Conservation (phyloP, 2,113 vertebrate genomes). For the Datnioides undecimradiatus region DNA sequence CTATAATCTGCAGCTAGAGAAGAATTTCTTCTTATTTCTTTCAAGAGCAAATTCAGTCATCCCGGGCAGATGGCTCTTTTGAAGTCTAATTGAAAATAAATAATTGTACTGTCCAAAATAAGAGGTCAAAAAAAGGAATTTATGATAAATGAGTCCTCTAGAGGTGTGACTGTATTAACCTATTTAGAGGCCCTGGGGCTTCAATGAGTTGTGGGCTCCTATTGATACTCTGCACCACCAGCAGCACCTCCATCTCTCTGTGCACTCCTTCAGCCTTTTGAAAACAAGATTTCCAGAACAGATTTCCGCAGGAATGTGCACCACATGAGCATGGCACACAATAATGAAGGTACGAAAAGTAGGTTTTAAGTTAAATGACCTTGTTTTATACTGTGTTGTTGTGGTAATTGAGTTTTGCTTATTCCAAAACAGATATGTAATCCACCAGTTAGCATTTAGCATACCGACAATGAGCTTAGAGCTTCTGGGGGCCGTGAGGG, state of each 20-base stretch:
- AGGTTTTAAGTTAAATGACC: background rate
- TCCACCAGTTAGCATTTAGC: background rate
- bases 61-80: conserved; percentile 9
- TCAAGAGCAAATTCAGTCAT: background rate
- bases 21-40: conserved; percentile 14
- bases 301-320: background rate
- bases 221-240: background rate
- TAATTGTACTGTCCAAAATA: background rate
- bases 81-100: conserved; percentile 12
- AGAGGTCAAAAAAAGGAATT: background rate
- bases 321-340: background rate
- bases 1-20: conserved; percentile 18
- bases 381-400: background rate
- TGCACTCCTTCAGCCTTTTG: too few relatives aligned
- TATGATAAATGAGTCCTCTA: background rate
- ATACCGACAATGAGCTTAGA: background rate
- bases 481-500: background rate
- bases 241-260: background rate
- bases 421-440: background rate
- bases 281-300: too few relatives aligned
- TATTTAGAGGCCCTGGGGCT: too few relatives aligned
- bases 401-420: background rate
- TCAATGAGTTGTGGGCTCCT: background rate
- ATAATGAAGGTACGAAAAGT: background rate
- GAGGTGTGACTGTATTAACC: background rate